These are phyloP conservation scores for Acipenser ruthenus DNA, from an alignment of 2,797 vertebrate genomes.

Conservation along the genomic window DNA sequence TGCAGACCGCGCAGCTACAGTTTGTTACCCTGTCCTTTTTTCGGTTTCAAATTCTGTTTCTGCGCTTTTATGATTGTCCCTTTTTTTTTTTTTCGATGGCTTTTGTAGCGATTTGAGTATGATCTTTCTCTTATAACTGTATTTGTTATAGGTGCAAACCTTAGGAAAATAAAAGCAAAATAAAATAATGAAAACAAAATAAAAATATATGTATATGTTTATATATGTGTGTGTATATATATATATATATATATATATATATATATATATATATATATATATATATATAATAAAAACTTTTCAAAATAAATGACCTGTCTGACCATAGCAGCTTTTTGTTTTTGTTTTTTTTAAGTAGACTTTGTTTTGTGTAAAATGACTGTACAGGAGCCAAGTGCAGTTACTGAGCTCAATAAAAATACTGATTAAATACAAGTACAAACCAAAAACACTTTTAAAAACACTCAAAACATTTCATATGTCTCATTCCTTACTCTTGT, in stretches of 20 bases:
- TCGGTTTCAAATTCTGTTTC: not conserved
- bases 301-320: conserved; percentile 55
- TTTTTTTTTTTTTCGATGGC: conserved; percentile 21
- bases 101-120: conserved; percentile 29
- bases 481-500: conserved; percentile 26
- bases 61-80: conserved; percentile 21
- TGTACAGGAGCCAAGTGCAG: conserved; percentile 73
- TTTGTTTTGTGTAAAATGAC: conserved; percentile 42
- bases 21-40: too few species aligned
- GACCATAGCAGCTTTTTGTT: conserved; percentile 73
- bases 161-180: conserved; percentile 32
- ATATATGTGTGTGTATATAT: too few species aligned
- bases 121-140: conserved; percentile 25
- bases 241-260: too few species aligned
- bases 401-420: conserved; percentile 80
- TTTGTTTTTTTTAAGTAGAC: conserved; percentile 36
- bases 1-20: too few species aligned
- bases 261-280: conserved; percentile 16
- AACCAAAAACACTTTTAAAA: conserved; percentile 33
- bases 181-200: conserved; percentile 40
- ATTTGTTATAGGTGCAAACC: conserved; percentile 26
- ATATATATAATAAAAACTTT: conserved; percentile 40
- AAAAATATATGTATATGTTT: not conserved
- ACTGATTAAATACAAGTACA: conserved; percentile 68
- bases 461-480: conserved; percentile 19